Base-by-base conservation (phyloP, 2,888 invertebrate genomes). In the Lathronympha strigana region DNA sequence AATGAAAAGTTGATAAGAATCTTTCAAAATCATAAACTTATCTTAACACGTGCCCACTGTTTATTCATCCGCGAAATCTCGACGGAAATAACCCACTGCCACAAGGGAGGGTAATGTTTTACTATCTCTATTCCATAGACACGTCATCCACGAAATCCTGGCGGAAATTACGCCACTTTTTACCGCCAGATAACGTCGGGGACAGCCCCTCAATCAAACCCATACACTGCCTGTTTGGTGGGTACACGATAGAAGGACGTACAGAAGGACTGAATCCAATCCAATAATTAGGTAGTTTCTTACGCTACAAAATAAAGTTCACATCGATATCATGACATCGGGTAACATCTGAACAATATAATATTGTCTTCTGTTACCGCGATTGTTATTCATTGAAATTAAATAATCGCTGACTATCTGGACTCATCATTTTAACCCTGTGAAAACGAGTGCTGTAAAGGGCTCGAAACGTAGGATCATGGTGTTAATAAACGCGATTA, bases 161-260 rank as follows among this genome's bases (percentile, higher is more conserved):
- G 19, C 57, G 57, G 57, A 57, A 57, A 57, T 57, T 28, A 57
- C 43, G 43, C n/a, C 57, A 45, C 31, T 57, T 57, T 57, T 57
- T 57, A 21, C 25, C 11, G 28, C 28, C 17, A 51, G 43, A 45
- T 28, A 57, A 53, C 43, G 57, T 57, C 45, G 31, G 21, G 43
- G 19, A 5, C 55, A 55, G 28, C 17, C 43, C 53, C 43, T 57
- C 57, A 43, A 45, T 57, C 57, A 57, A 57, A 57, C 57, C 57
- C 57, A 57, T 57, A 45, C 55, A 28, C 43, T 43, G 25, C 19
- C 28, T 57, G n/a, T 23, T 5, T 36, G n/a, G 19, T 15, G 4
- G 9, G 9, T n/a, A 15, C 55, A 31, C n/a, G n/a, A 28, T 9
- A 57, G 13, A 31, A 11, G 11, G 17, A 2, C 15, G 4, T 6